Percentiles rank a stretch among this genome's conserved stretches.
Evolutionary conservation across 2,113 vertebrate species (phyloP).

Genomic region (Toxostoma redivivum): DNA sequence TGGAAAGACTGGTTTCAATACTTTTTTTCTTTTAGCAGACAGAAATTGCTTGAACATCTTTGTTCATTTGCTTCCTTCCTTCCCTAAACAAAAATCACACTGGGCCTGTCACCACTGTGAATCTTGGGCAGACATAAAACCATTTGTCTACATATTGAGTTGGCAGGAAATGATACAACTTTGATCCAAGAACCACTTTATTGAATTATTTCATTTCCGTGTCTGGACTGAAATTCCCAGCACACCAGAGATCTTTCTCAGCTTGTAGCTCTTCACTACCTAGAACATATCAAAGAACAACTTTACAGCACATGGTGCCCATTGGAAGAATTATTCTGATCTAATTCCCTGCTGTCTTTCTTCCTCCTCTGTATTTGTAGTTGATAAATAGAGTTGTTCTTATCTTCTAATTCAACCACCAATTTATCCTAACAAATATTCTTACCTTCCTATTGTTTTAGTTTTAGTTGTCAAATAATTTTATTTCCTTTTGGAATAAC

Average conservation of each 20-base stretch:
- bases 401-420: neutral
- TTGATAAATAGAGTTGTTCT: neutral
- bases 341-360: neutral
- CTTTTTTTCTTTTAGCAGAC: neutral
- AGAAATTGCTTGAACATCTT: neutral
- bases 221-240: neutral
- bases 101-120: accelerated
- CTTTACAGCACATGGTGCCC: neutral
- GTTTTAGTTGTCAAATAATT: neutral
- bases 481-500: neutral
- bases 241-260: neutral
- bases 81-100: neutral
- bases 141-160: neutral
- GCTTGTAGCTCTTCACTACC: neutral
- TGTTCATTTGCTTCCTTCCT: neutral
- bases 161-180: neutral
- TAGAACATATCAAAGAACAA: neutral
- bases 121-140: neutral
- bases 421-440: neutral
- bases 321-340: neutral
- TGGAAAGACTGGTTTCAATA: neutral
- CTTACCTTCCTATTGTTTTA: neutral
- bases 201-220: neutral
- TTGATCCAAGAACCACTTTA: neutral
- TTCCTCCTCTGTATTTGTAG: neutral